phyloP scores from a whole-genome alignment of 2,797 vertebrate species.

The Rhodeus uyekii region DNA sequence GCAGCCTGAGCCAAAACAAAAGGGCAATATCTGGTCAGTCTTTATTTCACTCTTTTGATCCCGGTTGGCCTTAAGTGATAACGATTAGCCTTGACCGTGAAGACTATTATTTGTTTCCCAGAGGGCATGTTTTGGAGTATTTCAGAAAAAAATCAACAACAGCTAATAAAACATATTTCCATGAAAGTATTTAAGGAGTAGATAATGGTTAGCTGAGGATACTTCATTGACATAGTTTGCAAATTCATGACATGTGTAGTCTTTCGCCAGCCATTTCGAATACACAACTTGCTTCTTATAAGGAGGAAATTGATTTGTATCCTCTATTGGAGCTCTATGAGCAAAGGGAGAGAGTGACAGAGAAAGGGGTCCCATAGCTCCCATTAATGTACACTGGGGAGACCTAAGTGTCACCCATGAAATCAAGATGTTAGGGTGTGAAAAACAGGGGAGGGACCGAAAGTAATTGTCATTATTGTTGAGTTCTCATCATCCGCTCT shows the following conservation, averaged over 20 bases:
- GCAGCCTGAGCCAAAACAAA: constrained; percentile 19
- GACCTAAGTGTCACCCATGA: constrained; percentile 88
- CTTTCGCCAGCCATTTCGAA: neutral
- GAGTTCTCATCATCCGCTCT: constrained; percentile 74
- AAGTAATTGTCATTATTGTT: constrained; percentile 85
- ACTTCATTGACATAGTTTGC: neutral
- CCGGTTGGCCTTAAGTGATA: neutral
- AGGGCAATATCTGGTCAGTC: constrained; percentile 65
- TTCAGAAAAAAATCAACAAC: neutral
- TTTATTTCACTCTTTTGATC: constrained; percentile 31
- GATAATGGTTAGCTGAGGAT: neutral
- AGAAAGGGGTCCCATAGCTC: constrained; percentile 74
- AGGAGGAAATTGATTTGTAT: neutral
- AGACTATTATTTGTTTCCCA: neutral
- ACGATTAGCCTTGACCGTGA: neutral
- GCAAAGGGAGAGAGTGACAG: constrained; percentile 50
- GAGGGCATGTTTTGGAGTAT: neutral
- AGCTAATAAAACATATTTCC: neutral
- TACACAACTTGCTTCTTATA: neutral
- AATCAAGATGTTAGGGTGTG: constrained; percentile 87
- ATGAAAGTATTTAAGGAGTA: neutral
- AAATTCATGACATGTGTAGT: neutral
- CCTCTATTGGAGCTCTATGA: neutral
- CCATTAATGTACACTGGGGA: constrained; percentile 79
- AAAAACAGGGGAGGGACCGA: constrained; percentile 83